A percentile compares a stretch with the other conserved stretches of the same genome.
These are phyloP conservation scores for Zaprionus inermis DNA, from an alignment of 1,140 invertebrate genomes.

Conservation along the genomic window DNA sequence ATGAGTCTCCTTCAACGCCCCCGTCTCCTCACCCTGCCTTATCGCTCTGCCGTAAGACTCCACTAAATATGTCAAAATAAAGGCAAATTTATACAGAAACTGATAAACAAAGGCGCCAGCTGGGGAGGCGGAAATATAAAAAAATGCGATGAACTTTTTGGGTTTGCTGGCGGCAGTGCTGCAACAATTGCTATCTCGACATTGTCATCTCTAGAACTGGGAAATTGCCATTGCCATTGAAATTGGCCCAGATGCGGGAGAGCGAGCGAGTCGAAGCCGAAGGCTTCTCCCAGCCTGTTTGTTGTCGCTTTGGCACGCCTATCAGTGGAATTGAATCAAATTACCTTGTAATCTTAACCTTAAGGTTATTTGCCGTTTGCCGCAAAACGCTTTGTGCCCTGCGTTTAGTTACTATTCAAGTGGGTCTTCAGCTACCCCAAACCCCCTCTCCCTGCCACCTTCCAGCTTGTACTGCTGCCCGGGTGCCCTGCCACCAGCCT, in stretches of 20 bases:
- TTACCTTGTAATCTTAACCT: conserved; percentile 84
- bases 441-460: background rate
- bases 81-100: conserved; percentile 79
- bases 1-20: conserved; percentile 28
- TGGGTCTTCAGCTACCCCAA: conserved; percentile 22
- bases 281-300: conserved; percentile 7
- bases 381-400: conserved; percentile 75
- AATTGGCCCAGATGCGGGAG: conserved; percentile 13
- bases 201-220: conserved; percentile 71
- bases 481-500: background rate
- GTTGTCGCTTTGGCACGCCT: conserved; percentile 70
- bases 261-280: background rate
- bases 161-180: conserved; percentile 57
- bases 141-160: conserved; percentile 36
- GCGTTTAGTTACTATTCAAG: conserved; percentile 80
- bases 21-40: conserved; percentile 19
- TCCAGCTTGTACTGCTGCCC: too few relatives aligned
- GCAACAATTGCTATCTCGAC: conserved; percentile 77
- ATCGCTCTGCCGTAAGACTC: conserved; percentile 52
- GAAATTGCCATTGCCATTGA: conserved; percentile 62
- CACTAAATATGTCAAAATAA: conserved; percentile 80
- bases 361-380: conserved; percentile 83
- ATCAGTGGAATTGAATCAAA: conserved; percentile 84
- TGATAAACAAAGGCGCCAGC: conserved; percentile 57
- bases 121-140: conserved; percentile 20